Base-by-base conservation (phyloP, 2,888 invertebrate species). In the Microctonus aethiopoides region DNA sequence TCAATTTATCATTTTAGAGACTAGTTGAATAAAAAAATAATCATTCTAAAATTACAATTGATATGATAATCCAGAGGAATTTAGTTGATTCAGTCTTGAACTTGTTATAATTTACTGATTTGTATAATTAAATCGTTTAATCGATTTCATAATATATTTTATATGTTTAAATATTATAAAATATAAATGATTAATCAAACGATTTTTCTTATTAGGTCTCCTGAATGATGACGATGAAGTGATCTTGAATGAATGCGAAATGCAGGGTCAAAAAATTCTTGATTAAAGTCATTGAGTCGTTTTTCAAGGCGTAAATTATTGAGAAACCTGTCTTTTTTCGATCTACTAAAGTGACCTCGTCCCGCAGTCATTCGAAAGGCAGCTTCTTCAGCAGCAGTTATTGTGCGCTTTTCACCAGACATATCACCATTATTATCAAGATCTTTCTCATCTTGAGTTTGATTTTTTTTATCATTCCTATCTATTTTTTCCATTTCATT, bases 251-350 rank as follows among this genome's bases (percentile, higher is more conserved):
- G 75, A 4, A 73, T 75, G 4, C 76, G 76, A 72, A 79, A 78
- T n/a, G 75, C 76, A 10, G 77, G 69, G 10, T 78, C 80, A 67
- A 79, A 79, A 66, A 78, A 80, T 63, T 81, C 80, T 70, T 79
- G 76, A 71, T 77, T 81, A 41, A 82, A 73, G 60, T 81, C 82
- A 68, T 81, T 83, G 13, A 83, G 75, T 67, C 82, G 74, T 65
- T 83, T 83, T 69, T 83, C 82, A 71, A 83, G 70, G 67, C 83
- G 78, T 34, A 83, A 76, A 60, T 83, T 80, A 74, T 83, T 83
- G 39, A 83, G 76, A 71, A 83, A 83, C 74, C 77, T 77, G 71
- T 83, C 82, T 65, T 83, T 83, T 65, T 83, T 83, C 67, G 83
- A 81, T n/a, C 80, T 79, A 39, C 80, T 79, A 52, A 83, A 83